Percentiles rank a stretch among this genome's conserved stretches.
These are phyloP conservation scores for Ptycholaimellus sp. DNA, from an alignment of 2,888 invertebrate species.

Conservation along the genomic window DNA sequence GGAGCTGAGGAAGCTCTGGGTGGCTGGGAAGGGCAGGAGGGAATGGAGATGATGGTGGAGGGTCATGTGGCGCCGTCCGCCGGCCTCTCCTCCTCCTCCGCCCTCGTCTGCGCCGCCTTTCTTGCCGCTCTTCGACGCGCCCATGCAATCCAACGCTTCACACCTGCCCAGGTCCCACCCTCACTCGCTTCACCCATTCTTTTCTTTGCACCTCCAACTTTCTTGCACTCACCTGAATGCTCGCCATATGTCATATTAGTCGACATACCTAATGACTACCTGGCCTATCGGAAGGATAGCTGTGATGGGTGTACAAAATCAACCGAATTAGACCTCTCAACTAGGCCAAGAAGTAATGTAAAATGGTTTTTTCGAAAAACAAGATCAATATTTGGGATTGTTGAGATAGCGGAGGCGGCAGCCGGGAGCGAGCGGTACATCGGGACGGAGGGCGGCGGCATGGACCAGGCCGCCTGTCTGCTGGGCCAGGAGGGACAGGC, in stretches of 20 bases:
- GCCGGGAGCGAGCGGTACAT: constrained; percentile 73
- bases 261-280: too few species aligned
- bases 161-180: too few species aligned
- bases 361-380: background rate
- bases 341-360: too few species aligned
- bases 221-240: too few species aligned
- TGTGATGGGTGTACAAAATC: too few species aligned
- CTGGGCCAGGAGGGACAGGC: constrained; percentile 42
- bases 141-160: background rate
- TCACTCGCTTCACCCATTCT: too few species aligned
- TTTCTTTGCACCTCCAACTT: too few species aligned
- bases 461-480: constrained; percentile 97
- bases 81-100: constrained; percentile 88
- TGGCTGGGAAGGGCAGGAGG: too few species aligned
- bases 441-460: constrained; percentile 92
- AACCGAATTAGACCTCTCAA: too few species aligned
- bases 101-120: constrained; percentile 75
- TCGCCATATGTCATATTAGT: too few species aligned
- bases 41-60: constrained; percentile 41
- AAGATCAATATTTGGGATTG: background rate
- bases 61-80: constrained; percentile 74
- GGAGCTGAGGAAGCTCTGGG: constrained; percentile 45
- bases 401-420: constrained; percentile 53
- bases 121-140: constrained; percentile 38
- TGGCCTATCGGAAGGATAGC: too few species aligned